Evolutionary conservation across 2,797 vertebrate genomes (phyloP).

Genomic region (Ispidina lecontei): DNA sequence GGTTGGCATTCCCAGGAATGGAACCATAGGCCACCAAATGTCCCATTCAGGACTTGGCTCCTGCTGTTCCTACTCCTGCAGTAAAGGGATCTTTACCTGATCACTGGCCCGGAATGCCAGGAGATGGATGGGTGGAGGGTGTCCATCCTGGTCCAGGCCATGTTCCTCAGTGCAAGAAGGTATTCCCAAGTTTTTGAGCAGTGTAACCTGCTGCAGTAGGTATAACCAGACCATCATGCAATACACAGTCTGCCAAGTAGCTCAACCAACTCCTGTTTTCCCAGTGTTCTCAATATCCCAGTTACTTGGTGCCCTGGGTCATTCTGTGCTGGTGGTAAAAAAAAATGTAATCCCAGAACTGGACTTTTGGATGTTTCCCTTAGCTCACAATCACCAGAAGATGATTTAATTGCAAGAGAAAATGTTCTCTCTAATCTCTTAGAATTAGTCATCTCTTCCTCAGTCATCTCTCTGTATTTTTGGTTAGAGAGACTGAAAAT

Average conservation of each 20-base stretch:
- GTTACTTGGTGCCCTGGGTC: background rate
- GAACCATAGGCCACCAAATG: background rate
- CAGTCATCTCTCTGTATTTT: constrained; percentile 72
- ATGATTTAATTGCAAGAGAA: constrained; percentile 70
- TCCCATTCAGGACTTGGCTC: accelerated
- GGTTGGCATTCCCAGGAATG: background rate
- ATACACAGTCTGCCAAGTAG: background rate
- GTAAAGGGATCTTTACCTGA: background rate
- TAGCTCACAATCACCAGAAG: constrained; percentile 55
- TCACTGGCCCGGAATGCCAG: accelerated
- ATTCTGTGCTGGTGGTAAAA: background rate
- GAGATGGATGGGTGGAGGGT: background rate
- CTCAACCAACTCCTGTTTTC: background rate
- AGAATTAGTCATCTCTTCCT: constrained; percentile 74
- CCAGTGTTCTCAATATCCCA: background rate
- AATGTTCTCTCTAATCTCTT: constrained; percentile 66
- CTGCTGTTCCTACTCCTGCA: background rate
- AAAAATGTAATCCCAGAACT: background rate
- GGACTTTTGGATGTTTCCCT: constrained; percentile 42
- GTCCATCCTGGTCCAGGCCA: background rate
- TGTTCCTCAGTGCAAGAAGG: background rate
- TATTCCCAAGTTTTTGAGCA: background rate
- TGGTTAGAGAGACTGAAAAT: constrained; percentile 78
- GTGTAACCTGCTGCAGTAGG: background rate
- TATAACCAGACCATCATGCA: too few species aligned